These are phyloP conservation scores for Acanthacorydalis orientalis DNA, from an alignment of 2,888 invertebrate species.

Conservation along the genomic window DNA sequence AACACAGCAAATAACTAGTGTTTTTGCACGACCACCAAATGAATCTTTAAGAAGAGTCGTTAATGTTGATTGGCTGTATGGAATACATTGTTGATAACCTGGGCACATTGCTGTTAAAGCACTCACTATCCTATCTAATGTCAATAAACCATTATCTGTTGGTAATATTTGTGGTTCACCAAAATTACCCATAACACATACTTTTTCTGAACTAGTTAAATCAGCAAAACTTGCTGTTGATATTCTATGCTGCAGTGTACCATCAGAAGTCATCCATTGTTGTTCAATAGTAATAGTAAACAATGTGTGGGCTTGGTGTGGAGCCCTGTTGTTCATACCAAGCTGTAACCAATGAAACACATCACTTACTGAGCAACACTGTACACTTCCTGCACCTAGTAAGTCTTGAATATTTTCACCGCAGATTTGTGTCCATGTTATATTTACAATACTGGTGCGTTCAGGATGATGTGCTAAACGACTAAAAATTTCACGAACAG, in stretches of 20 bases:
- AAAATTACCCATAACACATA: constrained; percentile 26
- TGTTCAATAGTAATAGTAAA: constrained; percentile 60
- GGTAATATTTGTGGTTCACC: constrained; percentile 31
- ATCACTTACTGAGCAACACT: constrained; percentile 43
- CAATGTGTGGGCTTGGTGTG: constrained; percentile 43
- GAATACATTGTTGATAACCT: constrained; percentile 17
- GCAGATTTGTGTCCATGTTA: constrained; percentile 58
- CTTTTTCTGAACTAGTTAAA: constrained; percentile 38
- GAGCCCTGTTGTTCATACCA: constrained; percentile 41
- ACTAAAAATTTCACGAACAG: constrained; percentile 52
- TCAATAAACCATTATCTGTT: constrained; percentile 44
- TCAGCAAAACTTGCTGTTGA: constrained; percentile 63
- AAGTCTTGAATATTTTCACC: constrained; percentile 43
- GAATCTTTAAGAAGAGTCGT: constrained; percentile 55
- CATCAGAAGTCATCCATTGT: constrained; percentile 50
- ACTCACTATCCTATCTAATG: constrained; percentile 47
- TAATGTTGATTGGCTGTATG: constrained; percentile 47
- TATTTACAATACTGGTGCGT: constrained; percentile 44
- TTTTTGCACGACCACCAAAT: constrained; percentile 59
- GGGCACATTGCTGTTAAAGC: constrained; percentile 29
- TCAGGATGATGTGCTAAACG: constrained; percentile 46
- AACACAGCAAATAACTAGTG: constrained; percentile 54
- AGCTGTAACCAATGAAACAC: constrained; percentile 53
- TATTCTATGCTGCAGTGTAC: constrained; percentile 48
- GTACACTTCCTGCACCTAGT: constrained; percentile 35